phyloP scores from a whole-genome alignment of 2,888 invertebrate genomes.

The Agriopis aurantiaria region DNA sequence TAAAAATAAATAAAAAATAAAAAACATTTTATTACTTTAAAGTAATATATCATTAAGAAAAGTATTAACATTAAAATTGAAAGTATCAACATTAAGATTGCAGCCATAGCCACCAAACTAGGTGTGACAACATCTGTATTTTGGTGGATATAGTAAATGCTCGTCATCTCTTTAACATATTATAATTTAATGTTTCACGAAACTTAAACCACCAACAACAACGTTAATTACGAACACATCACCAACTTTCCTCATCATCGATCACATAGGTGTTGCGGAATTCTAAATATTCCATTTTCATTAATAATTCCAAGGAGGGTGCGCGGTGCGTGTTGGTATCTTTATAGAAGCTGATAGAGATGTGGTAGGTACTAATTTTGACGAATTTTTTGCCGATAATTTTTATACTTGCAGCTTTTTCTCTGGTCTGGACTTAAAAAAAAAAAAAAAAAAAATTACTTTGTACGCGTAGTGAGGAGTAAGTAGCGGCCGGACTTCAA shows the following conservation, averaged over 20 bases:
- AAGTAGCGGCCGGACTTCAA: too few species aligned
- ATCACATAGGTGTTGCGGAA: constrained; percentile 63
- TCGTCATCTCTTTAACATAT: background rate
- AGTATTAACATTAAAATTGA: too few species aligned
- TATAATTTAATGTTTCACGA: constrained; percentile 13
- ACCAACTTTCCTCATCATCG: constrained; percentile 53
- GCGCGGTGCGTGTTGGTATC: constrained; percentile 62
- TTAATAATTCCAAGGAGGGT: constrained; percentile 69
- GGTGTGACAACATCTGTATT: too few species aligned
- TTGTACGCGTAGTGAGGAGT: too few species aligned
- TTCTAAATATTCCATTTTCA: constrained; percentile 70
- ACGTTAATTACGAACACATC: constrained; percentile 46
- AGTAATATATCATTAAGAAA: too few species aligned
- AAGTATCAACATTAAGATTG: too few species aligned
- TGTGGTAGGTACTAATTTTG: background rate
- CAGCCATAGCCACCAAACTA: too few species aligned
- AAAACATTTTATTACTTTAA: too few species aligned
- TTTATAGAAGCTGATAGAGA: constrained; percentile 41
- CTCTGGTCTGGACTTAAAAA: too few species aligned
- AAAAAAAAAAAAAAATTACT: too few species aligned
- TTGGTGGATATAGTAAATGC: background rate
- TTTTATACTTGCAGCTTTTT: too few species aligned
- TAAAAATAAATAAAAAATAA: too few species aligned
- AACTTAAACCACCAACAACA: constrained; percentile 39
- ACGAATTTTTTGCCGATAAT: constrained; percentile 5